These are phyloP conservation scores for Chaetops frenatus DNA, from an alignment of 2,113 vertebrate species.

Conservation along the genomic window DNA sequence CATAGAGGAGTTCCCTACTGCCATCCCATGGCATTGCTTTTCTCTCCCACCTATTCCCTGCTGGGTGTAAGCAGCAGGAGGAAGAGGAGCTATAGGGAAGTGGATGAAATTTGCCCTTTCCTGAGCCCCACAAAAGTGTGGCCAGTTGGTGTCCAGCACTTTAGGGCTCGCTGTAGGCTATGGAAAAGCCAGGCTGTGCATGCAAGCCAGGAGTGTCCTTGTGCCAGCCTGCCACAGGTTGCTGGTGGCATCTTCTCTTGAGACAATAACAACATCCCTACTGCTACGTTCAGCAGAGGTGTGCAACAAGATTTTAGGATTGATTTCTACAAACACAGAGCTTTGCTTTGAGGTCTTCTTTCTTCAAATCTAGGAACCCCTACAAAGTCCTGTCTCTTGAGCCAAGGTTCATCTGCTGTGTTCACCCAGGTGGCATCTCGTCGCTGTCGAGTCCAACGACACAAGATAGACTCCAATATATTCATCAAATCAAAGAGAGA, in stretches of 20 bases:
- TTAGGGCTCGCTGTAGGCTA: background rate
- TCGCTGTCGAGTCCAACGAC: too few relatives aligned
- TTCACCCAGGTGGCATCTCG: background rate
- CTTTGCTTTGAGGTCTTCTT: background rate
- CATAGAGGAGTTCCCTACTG: fast-evolving
- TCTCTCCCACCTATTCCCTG: background rate
- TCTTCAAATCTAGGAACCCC: background rate
- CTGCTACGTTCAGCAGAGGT: fast-evolving
- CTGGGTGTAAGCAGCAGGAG: fast-evolving
- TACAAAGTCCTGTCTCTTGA: fast-evolving
- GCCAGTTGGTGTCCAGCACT: background rate
- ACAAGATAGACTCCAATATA: too few relatives aligned
- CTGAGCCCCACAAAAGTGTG: background rate
- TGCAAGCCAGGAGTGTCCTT: background rate
- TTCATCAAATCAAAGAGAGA: too few relatives aligned
- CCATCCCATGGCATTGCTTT: background rate
- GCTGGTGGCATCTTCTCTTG: background rate
- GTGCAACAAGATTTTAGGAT: background rate
- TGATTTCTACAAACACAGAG: background rate
- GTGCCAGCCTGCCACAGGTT: background rate
- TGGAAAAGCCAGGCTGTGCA: background rate
- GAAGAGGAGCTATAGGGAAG: background rate
- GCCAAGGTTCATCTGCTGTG: background rate
- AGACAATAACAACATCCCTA: background rate
- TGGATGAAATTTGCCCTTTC: background rate